phyloP scores from a whole-genome alignment of 2,888 invertebrate genomes.

The Subacronicta megacephala region DNA sequence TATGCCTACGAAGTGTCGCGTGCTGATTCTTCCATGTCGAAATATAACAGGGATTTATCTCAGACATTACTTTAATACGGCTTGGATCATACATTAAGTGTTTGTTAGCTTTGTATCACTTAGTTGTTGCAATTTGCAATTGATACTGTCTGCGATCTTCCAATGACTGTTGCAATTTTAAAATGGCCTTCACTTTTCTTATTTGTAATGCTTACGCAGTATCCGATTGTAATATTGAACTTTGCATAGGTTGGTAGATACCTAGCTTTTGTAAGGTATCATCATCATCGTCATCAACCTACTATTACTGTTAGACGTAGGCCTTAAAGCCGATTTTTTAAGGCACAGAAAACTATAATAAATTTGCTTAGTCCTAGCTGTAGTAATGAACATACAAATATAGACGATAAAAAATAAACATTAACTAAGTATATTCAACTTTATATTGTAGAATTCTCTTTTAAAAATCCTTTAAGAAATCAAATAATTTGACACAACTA shows the following conservation, averaged over 20 bases:
- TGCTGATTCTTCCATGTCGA: slow-evolving; percentile 73
- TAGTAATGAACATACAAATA: too few species aligned
- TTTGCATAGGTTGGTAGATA: neutral
- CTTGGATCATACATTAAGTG: slow-evolving; percentile 53
- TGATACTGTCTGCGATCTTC: slow-evolving; percentile 53
- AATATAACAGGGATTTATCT: slow-evolving; percentile 74
- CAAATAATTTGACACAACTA: too few species aligned
- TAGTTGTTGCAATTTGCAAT: slow-evolving; percentile 57
- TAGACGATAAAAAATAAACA: too few species aligned
- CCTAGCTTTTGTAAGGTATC: too few species aligned
- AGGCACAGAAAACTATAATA: too few species aligned
- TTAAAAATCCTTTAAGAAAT: too few species aligned
- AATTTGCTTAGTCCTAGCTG: too few species aligned
- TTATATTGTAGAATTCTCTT: too few species aligned
- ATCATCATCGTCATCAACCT: too few species aligned
- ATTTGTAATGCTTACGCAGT: neutral
- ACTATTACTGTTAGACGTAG: too few species aligned
- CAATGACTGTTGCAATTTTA: slow-evolving; percentile 31
- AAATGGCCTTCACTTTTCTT: slow-evolving; percentile 13
- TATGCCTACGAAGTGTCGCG: slow-evolving; percentile 62
- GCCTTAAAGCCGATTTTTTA: too few species aligned
- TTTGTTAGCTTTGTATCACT: slow-evolving; percentile 60
- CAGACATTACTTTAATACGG: slow-evolving; percentile 56
- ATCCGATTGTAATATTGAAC: neutral
- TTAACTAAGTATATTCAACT: too few species aligned